Conservation (phyloP, 2,888 invertebrate species). For the Spodoptera exigua region DNA sequence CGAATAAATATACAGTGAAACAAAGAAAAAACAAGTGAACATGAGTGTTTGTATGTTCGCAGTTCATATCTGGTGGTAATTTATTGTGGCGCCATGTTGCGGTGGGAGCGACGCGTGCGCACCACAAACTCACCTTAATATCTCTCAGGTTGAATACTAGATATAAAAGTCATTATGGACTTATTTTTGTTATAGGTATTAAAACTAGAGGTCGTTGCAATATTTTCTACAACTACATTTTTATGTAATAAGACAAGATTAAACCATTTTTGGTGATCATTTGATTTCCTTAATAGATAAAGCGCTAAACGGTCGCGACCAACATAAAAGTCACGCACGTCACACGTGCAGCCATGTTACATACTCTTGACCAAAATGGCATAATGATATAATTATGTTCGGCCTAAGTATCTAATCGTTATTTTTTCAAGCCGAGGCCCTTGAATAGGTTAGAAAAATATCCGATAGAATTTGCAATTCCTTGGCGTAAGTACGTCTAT, state of each 20-base stretch:
- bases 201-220: slow-evolving; percentile 5
- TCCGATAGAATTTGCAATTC: slow-evolving; percentile 68
- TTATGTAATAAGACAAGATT: slow-evolving; percentile 35
- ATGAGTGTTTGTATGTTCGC: slow-evolving; percentile 63
- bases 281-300: slow-evolving; percentile 46
- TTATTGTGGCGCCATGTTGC: slow-evolving; percentile 69
- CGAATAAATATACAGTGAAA: slow-evolving; percentile 57
- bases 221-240: slow-evolving; percentile 16
- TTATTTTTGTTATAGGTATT: too few relatives aligned
- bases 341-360: slow-evolving; percentile 27
- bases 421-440: slow-evolving; percentile 32
- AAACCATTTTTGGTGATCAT: slow-evolving; percentile 38
- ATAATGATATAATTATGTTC: slow-evolving; percentile 50
- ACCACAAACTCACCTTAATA: slow-evolving; percentile 43
- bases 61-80: slow-evolving; percentile 71
- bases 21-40: slow-evolving; percentile 60
- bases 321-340: slow-evolving; percentile 36
- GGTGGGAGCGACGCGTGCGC: slow-evolving; percentile 59
- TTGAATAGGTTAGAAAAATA: slow-evolving; percentile 55
- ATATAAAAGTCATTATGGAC: slow-evolving; percentile 33
- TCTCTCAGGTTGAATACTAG: slow-evolving; percentile 51
- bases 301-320: slow-evolving; percentile 27
- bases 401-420: slow-evolving; percentile 25
- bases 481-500: slow-evolving; percentile 70
- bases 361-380: slow-evolving; percentile 31